Evolutionary conservation across 2,888 invertebrate genomes (phyloP).

Genomic region (Caenorhabditis panamensis): DNA sequence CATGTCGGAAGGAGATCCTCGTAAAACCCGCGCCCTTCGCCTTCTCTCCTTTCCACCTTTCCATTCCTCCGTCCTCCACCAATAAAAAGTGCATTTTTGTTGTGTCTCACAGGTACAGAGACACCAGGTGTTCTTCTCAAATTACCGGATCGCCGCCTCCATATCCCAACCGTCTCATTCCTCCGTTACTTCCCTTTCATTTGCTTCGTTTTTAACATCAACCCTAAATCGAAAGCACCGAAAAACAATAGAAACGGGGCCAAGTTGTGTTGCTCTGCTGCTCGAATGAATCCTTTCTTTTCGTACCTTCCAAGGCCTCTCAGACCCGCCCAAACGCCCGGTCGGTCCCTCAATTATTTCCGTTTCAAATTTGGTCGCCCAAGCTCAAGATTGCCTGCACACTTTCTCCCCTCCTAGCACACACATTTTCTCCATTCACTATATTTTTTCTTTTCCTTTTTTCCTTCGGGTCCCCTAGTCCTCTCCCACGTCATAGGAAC

Average conservation of each 20-base stretch:
- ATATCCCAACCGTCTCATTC: conserved; percentile 3
- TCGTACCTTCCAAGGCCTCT: conserved; percentile 23
- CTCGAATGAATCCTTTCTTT: conserved; percentile 52
- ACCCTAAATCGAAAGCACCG: too few species aligned
- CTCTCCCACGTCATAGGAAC: background rate
- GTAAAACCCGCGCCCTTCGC: conserved; percentile 29
- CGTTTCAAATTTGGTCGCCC: conserved; percentile 46
- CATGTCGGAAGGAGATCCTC: conserved; percentile 23
- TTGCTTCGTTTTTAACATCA: background rate
- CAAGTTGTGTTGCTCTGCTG: conserved; percentile 15
- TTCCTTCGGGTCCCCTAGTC: background rate
- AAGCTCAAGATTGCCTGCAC: background rate
- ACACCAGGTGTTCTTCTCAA: conserved; percentile 55
- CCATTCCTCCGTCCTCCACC: conserved; percentile 22
- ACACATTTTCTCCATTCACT: conserved; percentile 1
- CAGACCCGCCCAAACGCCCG: too few species aligned
- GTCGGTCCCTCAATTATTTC: conserved; percentile 42
- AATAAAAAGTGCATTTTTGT: conserved; percentile 57
- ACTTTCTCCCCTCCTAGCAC: background rate
- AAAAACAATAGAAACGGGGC: background rate
- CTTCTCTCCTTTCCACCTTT: background rate
- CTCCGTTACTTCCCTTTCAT: conserved; percentile 3
- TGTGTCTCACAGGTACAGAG: background rate
- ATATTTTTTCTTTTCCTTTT: conserved; percentile 9
- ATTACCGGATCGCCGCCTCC: conserved; percentile 38